phyloP scores from a whole-genome alignment of 2,888 invertebrate genomes.

The Rhamphomyia laevipes region DNA sequence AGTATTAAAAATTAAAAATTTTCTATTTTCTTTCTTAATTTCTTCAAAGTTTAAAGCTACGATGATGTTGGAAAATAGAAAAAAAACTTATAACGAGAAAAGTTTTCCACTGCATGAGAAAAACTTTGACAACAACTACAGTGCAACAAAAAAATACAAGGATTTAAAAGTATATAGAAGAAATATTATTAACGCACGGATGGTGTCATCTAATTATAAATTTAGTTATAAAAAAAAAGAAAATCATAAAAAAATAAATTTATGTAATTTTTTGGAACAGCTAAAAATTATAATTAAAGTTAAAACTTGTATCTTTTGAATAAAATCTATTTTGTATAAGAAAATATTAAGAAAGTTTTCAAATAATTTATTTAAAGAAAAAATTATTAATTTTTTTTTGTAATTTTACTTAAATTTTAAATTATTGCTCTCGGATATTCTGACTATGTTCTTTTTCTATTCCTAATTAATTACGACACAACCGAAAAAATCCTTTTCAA shows the following conservation, averaged over 20 bases:
- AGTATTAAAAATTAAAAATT: no score
- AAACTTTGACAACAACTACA: constrained; percentile 8
- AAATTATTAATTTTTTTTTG: no score
- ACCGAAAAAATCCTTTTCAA: no score
- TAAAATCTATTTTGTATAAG: no score
- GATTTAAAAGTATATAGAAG: constrained; percentile 15
- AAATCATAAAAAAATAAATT: constrained; percentile 5
- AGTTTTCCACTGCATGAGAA: constrained; percentile 32
- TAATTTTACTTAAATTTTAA: no score
- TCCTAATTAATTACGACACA: no score
- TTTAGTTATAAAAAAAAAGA: constrained; percentile 16
- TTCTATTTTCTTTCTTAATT: no score
- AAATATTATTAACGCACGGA: constrained; percentile 37
- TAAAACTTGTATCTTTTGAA: not conserved
- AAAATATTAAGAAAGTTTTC: no score
- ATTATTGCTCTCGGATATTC: no score
- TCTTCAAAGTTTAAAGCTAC: no score
- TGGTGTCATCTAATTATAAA: constrained; percentile 40
- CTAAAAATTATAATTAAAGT: not conserved
- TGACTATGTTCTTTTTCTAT: no score
- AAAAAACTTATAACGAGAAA: constrained; percentile 40
- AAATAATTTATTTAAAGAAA: no score
- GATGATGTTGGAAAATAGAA: constrained; percentile 3
- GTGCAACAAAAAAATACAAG: constrained; percentile 4
- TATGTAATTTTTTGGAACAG: not conserved